Percentiles rank a stretch among this genome's conserved stretches.
Evolutionary conservation across 2,888 invertebrate genomes (phyloP).

Genomic region (Drosophila merina): DNA sequence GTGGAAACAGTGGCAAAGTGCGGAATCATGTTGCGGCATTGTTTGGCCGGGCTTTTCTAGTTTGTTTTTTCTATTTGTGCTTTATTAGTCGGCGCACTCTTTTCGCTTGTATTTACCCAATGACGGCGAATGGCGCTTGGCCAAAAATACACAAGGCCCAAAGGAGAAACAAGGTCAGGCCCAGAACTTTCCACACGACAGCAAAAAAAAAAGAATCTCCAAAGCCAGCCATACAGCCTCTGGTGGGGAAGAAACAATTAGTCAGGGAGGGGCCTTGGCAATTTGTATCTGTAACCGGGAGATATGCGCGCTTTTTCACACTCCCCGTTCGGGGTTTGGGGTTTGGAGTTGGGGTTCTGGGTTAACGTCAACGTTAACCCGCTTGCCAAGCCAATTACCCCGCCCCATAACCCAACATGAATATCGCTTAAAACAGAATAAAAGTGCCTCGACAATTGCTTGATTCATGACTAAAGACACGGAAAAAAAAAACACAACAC

Average conservation of each 20-base stretch:
- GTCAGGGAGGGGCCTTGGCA: constrained; percentile 38
- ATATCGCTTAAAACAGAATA: constrained; percentile 48
- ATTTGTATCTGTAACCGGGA: constrained; percentile 36
- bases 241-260: constrained; percentile 47
- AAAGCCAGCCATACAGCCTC: not conserved
- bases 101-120: constrained; percentile 51
- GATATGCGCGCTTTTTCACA: constrained; percentile 38
- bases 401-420: constrained; percentile 57
- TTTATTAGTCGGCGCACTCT: constrained; percentile 65
- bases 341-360: constrained; percentile 5
- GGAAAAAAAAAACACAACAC: not conserved
- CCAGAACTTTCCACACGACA: constrained; percentile 68
- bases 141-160: not conserved
- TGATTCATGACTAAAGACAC: constrained; percentile 63
- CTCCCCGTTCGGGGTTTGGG: constrained; percentile 27
- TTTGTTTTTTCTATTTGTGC: constrained; percentile 46
- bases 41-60: constrained; percentile 21
- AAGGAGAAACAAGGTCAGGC: constrained; percentile 63
- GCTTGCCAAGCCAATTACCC: constrained; percentile 70
- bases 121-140: constrained; percentile 53
- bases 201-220: constrained; percentile 8
- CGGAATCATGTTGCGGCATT: constrained; percentile 49
- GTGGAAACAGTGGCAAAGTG: constrained; percentile 56
- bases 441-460: constrained; percentile 59
- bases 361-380: constrained; percentile 49